phyloP scores from a whole-genome alignment of 2,888 invertebrate genomes.

The Drosophila mercatorum region DNA sequence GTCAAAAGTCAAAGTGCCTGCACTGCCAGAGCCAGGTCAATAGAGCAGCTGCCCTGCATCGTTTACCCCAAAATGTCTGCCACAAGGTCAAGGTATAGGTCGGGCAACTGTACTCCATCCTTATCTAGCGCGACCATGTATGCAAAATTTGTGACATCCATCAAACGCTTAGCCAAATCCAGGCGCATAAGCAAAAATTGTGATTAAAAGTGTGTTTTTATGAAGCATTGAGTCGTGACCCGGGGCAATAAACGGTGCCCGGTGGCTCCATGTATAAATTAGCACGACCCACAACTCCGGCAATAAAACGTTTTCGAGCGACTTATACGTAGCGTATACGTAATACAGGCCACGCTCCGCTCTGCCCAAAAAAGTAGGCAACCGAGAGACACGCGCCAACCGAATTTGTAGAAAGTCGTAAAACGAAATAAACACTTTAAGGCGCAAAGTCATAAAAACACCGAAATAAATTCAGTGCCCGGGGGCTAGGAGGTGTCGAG shows the following conservation, averaged over 20 bases:
- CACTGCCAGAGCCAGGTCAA: constrained; percentile 35
- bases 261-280: constrained; percentile 60
- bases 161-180: constrained; percentile 40
- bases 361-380: constrained; percentile 50
- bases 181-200: constrained; percentile 53
- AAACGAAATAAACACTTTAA: constrained; percentile 77
- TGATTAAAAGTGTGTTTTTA: constrained; percentile 75
- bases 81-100: constrained; percentile 24
- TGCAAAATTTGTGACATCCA: constrained; percentile 41
- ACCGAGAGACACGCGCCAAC: constrained; percentile 67
- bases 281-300: constrained; percentile 58
- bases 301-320: constrained; percentile 72
- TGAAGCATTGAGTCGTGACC: constrained; percentile 68
- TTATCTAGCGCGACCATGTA: constrained; percentile 36
- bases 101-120: background rate
- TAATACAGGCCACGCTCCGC: constrained; percentile 6
- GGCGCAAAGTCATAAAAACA: constrained; percentile 74
- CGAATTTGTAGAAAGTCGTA: constrained; percentile 72
- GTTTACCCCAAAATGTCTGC: background rate
- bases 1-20: constrained; percentile 57
- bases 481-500: constrained; percentile 1
- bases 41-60: constrained; percentile 15
- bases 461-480: constrained; percentile 55
- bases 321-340: constrained; percentile 38
- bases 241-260: constrained; percentile 50